These are phyloP conservation scores for Ovibos moschatus DNA, from an alignment of 2,113 vertebrate genomes.

Conservation along the genomic window DNA sequence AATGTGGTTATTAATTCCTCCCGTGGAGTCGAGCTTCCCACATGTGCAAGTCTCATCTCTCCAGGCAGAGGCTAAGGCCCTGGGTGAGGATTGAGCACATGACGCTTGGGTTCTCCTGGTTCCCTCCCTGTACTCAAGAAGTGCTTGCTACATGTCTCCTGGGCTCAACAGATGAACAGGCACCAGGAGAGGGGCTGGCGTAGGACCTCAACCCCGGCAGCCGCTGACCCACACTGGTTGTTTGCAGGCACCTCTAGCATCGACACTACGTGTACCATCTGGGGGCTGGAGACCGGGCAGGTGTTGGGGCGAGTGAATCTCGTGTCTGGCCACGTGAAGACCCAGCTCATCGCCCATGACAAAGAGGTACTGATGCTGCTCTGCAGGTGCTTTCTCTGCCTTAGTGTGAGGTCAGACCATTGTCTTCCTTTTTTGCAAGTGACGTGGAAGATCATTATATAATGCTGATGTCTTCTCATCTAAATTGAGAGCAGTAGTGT, in stretches of 20 bases:
- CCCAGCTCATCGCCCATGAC: slow-evolving; percentile 97
- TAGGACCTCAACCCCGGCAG: not conserved
- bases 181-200: not conserved
- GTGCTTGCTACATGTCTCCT: not conserved
- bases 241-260: slow-evolving; percentile 95
- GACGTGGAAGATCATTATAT: not conserved
- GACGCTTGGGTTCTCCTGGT: not conserved
- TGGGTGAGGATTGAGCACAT: not conserved
- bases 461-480: not conserved
- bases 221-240: not conserved
- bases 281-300: slow-evolving; percentile 97
- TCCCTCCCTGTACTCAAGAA: not conserved
- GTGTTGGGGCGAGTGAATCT: slow-evolving; percentile 96
- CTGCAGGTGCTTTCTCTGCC: not conserved
- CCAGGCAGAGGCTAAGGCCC: not conserved
- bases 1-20: not conserved
- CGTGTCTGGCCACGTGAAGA: slow-evolving; percentile 98
- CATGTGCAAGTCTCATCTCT: not conserved
- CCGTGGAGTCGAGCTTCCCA: not conserved
- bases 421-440: not conserved
- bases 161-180: not conserved
- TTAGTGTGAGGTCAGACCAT: not conserved
- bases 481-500: not conserved
- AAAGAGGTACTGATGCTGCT: slow-evolving; percentile 89
- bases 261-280: slow-evolving; percentile 99